Base-by-base conservation (phyloP, 2,797 vertebrate species). In the Poliocrania exsul region DNA sequence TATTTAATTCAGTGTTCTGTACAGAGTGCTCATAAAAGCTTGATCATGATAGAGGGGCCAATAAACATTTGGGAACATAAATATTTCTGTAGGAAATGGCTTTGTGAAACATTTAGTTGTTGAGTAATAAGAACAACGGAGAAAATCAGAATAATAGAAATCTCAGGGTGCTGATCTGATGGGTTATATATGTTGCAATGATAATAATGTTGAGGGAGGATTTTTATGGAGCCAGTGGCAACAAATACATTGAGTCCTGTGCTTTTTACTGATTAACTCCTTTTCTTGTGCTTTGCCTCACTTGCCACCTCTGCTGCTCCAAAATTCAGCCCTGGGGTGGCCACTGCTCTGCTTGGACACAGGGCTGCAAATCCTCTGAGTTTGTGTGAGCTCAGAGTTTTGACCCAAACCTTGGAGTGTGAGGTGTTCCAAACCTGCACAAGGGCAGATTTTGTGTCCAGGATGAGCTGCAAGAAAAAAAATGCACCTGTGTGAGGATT, bases 31-130 rank as follows among this genome's bases (percentile, higher is more conserved):
- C 97, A 60, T 98, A 96, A 97, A 98, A 97, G 77, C 97, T 85
- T 90, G 95, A 96, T 96, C 91, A 70, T 96, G 97, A 98, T 51
- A 89, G 94, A 97, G 96, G 92, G 95, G 96, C 92, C 93, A 92
- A 96, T 98, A 97, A 97, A 96, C 89, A 60, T 93, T 95, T 90
- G 92, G 93, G 92, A 95, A 73, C 95, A 86, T 97, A 97, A 98
- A 96, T 96, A 97, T 94, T 95, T 95, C 92, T 95, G 93, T 88
- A 92, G 96, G 94, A 97, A 97, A 96, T 92, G 95, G 95, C 96
- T 97, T 77, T 88, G 96, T 95, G 96, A 95, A 97, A 54, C 96
- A 94, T 96, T 97, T 97, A 97, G 97, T 91, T 96, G 88, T 74
- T 81, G 90, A 94, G 94, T 91, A 95, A 93, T 96, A 96, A 96